Evolutionary conservation across 2,888 invertebrate genomes (phyloP).

Genomic region (Vanessa cardui): DNA sequence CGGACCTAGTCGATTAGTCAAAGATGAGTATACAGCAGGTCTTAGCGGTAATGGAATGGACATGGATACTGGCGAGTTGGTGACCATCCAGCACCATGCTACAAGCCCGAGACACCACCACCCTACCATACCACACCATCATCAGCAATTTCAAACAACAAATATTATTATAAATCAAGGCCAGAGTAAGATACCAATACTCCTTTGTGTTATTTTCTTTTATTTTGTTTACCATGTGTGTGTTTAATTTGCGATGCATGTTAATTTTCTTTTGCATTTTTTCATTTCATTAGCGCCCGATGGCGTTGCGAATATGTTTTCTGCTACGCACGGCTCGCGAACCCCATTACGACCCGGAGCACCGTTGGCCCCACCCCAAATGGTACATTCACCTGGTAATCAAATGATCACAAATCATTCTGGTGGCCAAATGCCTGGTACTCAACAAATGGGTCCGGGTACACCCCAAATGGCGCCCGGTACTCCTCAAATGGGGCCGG

Average conservation of each 20-base stretch:
- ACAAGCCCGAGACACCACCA: slow-evolving; percentile 78
- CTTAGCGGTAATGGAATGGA: slow-evolving; percentile 84
- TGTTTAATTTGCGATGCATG: slow-evolving; percentile 61
- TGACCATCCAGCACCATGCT: slow-evolving; percentile 78
- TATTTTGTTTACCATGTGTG: slow-evolving; percentile 43
- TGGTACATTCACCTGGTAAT: slow-evolving; percentile 55
- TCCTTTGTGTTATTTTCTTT: slow-evolving; percentile 34
- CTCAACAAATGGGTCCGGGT: slow-evolving; percentile 55
- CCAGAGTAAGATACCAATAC: slow-evolving; percentile 62
- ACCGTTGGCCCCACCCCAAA: slow-evolving; percentile 55
- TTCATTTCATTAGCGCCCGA: slow-evolving; percentile 71
- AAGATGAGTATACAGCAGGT: slow-evolving; percentile 95
- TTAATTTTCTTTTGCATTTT: slow-evolving; percentile 69
- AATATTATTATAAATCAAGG: slow-evolving; percentile 78
- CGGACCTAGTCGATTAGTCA: slow-evolving; percentile 91
- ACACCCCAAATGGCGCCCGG: slow-evolving; percentile 62
- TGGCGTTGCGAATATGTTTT: slow-evolving; percentile 77
- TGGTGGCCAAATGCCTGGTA: slow-evolving; percentile 32
- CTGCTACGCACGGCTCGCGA: slow-evolving; percentile 69
- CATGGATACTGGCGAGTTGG: slow-evolving; percentile 78
- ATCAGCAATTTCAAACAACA: slow-evolving; percentile 73
- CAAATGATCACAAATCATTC: slow-evolving; percentile 52
- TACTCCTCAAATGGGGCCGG: slow-evolving; percentile 58
- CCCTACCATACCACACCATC: slow-evolving; percentile 70
- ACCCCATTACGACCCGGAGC: slow-evolving; percentile 63